Evolutionary conservation across 2,888 invertebrate species (phyloP), one percentile per base, ranked within the genome.

Genomic region (Punctoribates punctum): DNA sequence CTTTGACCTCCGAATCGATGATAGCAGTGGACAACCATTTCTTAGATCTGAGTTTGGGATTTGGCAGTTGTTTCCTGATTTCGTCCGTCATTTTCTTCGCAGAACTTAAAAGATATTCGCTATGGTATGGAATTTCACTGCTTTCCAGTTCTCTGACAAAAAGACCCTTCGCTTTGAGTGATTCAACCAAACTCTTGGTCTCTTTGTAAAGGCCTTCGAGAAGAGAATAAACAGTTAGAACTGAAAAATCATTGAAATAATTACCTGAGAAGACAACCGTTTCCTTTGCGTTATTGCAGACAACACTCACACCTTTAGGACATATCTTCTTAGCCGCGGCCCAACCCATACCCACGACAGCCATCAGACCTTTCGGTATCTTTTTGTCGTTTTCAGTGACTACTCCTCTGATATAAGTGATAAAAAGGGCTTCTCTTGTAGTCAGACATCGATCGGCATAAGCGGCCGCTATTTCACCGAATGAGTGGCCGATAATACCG

Each of bases 1-100:
- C 88, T 0, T 88, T 87, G 79, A 87, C 87, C 60, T 90, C 88
- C 1, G 87, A 86, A 84, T 92, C 90, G 0, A 96, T 93, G 81
- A 97, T 91, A 75, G 96, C 96, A 27, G 94, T 91, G 78, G 94
- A 94, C 76, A 98, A 87, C 98, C 98, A 98, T 81, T 90, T 89
- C 0, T 88, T 79, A 0, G 91, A 88, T 79, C 98, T 89, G 79
- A 89, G 89, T 83, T 90, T 91, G 0, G 94, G 91, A 78, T 86
- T 87, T 0, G 90, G 88, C 81, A 96, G 92, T 75, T 77, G 6
- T 81, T 88, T 88, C 87, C 78, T 89, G 89, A 81, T 88, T 34
- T 34, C 87, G 77, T 90, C 88, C 81, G 96, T 87, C n/a, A n/a
- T n/a, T 84, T 89, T 90, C 27, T 93, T 4, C 0, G 46, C 46